These are phyloP conservation scores for Narcine bancroftii DNA, from an alignment of 2,113 vertebrate genomes.

Conservation along the genomic window DNA sequence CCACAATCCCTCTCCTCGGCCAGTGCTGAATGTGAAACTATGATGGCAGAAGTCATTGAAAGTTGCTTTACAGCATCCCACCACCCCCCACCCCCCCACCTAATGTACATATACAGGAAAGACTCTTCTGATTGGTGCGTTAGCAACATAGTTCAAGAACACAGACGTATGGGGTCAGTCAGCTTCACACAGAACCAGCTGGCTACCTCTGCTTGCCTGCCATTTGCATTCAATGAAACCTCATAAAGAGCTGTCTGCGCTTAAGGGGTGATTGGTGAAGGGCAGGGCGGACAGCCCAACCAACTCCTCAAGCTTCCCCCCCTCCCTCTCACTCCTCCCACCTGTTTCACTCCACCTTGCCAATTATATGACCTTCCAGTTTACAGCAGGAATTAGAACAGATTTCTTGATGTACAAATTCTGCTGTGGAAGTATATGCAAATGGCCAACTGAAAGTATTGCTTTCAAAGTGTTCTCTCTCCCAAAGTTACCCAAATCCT, in stretches of 20 bases:
- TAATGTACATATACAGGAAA: background rate
- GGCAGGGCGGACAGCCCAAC: background rate
- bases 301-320: background rate
- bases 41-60: background rate
- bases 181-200: background rate
- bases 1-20: background rate
- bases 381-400: background rate
- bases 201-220: background rate
- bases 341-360: background rate
- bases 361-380: background rate
- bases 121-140: background rate
- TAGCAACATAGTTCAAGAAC: background rate
- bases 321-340: background rate
- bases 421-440: background rate
- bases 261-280: background rate
- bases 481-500: background rate
- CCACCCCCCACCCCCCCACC: background rate
- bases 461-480: background rate
- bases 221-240: background rate
- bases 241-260: background rate
- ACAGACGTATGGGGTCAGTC: background rate
- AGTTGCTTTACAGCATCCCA: background rate
- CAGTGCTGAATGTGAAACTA: background rate
- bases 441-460: background rate
- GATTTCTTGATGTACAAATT: background rate